These are phyloP conservation scores for Pelecanus crispus DNA, from an alignment of 2,113 vertebrate genomes.

Conservation along the genomic window DNA sequence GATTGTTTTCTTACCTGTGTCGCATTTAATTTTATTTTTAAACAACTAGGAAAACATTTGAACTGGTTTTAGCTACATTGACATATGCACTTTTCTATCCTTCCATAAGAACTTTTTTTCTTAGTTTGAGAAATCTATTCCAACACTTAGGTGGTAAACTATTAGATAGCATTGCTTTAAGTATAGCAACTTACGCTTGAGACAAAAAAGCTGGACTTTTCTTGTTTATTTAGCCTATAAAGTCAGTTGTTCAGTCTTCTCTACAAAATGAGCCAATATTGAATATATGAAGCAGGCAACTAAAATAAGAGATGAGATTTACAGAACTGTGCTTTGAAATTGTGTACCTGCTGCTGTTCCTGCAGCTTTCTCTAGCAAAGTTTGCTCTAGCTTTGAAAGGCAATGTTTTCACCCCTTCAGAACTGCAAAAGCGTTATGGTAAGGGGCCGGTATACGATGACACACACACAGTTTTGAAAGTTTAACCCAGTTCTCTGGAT, in stretches of 20 bases:
- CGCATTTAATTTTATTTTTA: not conserved
- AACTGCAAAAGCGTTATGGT: rapidly evolving
- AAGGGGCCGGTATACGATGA: not conserved
- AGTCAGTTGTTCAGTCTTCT: not conserved
- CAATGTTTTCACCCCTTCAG: not conserved
- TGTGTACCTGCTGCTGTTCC: not conserved
- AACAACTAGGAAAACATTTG: not conserved
- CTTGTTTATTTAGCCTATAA: not conserved
- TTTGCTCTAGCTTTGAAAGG: not conserved
- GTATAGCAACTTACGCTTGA: not conserved
- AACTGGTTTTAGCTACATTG: not conserved
- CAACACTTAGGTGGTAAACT: not conserved
- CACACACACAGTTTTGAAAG: not conserved
- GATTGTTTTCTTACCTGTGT: conserved; percentile 18
- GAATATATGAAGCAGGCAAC: not conserved
- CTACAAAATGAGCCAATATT: not conserved
- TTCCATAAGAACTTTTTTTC: not conserved
- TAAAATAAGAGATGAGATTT: not conserved
- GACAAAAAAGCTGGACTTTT: not conserved
- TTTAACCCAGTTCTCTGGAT: not conserved
- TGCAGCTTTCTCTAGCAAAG: not conserved
- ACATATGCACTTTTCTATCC: not conserved
- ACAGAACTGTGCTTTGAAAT: not conserved
- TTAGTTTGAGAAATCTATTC: not conserved
- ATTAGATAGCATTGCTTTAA: not conserved